Conservation (phyloP, 2,888 invertebrate species). For the Piscicola geometra region DNA sequence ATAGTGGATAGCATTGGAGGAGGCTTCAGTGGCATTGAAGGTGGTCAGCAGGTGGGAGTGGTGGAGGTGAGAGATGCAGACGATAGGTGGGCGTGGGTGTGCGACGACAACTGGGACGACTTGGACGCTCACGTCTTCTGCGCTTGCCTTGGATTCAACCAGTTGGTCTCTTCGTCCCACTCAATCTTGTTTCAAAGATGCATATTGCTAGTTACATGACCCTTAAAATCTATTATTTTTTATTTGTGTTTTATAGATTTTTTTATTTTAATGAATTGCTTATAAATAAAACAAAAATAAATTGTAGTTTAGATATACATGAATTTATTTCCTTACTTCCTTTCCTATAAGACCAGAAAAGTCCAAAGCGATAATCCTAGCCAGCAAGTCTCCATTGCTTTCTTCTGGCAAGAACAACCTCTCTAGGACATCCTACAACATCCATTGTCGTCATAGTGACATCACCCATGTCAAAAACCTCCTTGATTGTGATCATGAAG, state of each 20-base stretch:
- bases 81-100: constrained; percentile 40
- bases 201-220: too few species aligned
- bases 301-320: too few species aligned
- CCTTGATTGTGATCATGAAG: neutral
- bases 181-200: too few species aligned
- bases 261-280: too few species aligned
- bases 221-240: too few species aligned
- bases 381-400: neutral
- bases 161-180: too few species aligned
- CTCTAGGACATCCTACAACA: neutral
- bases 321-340: too few species aligned
- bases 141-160: constrained; percentile 39
- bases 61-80: constrained; percentile 39
- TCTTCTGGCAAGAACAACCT: neutral
- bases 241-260: too few species aligned
- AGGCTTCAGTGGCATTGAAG: too few species aligned
- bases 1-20: constrained; percentile 21
- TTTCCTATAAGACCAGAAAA: neutral
- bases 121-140: constrained; percentile 43
- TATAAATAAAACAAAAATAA: too few species aligned
- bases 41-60: constrained; percentile 38
- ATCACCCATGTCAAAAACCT: neutral
- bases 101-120: constrained; percentile 44
- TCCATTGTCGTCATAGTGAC: neutral
- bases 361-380: neutral